These are phyloP conservation scores for Archivesica marissinica DNA, from an alignment of 1,140 invertebrate genomes.

Conservation along the genomic window DNA sequence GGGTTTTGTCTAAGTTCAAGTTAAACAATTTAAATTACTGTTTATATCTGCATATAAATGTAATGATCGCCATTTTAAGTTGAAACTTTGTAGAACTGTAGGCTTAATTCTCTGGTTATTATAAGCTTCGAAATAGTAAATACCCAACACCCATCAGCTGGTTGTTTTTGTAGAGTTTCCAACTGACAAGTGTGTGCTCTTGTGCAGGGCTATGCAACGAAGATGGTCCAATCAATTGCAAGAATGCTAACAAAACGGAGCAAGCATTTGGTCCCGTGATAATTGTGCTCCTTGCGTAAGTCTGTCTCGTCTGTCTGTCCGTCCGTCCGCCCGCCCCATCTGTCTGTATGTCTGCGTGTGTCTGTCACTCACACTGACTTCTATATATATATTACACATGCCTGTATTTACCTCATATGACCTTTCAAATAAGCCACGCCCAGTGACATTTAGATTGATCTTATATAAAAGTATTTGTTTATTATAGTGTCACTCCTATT, in stretches of 20 bases:
- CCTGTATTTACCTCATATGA: too few relatives aligned
- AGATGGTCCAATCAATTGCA: background rate
- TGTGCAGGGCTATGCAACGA: background rate
- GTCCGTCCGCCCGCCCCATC: background rate
- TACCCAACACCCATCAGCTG: too few relatives aligned
- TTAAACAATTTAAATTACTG: background rate
- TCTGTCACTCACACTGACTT: background rate
- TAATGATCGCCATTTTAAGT: background rate
- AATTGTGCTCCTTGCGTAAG: background rate
- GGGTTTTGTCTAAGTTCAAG: background rate
- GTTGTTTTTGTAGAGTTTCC: slow-evolving; percentile 4
- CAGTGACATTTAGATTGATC: too few relatives aligned
- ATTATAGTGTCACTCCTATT: too few relatives aligned
- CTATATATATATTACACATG: too few relatives aligned
- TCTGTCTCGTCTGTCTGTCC: background rate
- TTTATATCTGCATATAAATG: background rate
- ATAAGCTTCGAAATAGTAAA: background rate
- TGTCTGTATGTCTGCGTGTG: background rate
- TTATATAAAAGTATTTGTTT: too few relatives aligned
- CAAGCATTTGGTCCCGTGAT: background rate
- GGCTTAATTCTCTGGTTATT: background rate
- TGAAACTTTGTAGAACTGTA: background rate
- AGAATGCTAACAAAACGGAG: too few relatives aligned
- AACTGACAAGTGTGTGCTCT: background rate
- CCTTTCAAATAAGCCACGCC: too few relatives aligned